phyloP scores from a whole-genome alignment of 1,140 invertebrate species.

The Tetramorium parvispinum region DNA sequence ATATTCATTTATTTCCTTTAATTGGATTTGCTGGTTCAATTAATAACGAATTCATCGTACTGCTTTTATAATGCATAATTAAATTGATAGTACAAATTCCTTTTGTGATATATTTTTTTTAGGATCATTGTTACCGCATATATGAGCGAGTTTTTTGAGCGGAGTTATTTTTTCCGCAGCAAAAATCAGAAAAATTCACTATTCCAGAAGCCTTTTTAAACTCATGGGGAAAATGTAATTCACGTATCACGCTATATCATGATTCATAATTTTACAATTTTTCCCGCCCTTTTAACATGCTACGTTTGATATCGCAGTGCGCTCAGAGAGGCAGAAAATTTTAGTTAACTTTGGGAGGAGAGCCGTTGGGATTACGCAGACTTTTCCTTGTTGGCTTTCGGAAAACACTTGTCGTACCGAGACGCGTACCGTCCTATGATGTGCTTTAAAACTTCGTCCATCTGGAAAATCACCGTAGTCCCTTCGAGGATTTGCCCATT shows the following conservation, averaged over 20 bases:
- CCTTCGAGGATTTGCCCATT: neutral
- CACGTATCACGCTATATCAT: neutral
- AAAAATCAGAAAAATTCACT: neutral
- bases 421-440: slow-evolving; percentile 52
- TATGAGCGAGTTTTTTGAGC: neutral
- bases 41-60: neutral
- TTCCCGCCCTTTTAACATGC: neutral
- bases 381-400: slow-evolving; percentile 53
- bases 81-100: neutral
- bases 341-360: slow-evolving; percentile 49
- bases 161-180: neutral
- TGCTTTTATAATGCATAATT: neutral
- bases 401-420: slow-evolving; percentile 58
- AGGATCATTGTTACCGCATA: neutral
- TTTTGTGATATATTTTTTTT: neutral
- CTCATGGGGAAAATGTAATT: neutral
- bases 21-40: neutral
- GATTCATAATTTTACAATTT: slow-evolving; percentile 4
- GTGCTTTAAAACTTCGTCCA: slow-evolving; percentile 66
- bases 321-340: slow-evolving; percentile 22
- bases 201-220: neutral
- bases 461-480: slow-evolving; percentile 47
- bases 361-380: slow-evolving; percentile 40
- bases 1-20: neutral
- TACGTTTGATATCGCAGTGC: slow-evolving; percentile 19